These are phyloP conservation scores for Manis crassicaudata DNA, from an alignment of 2,797 vertebrate species.

Conservation along the genomic window DNA sequence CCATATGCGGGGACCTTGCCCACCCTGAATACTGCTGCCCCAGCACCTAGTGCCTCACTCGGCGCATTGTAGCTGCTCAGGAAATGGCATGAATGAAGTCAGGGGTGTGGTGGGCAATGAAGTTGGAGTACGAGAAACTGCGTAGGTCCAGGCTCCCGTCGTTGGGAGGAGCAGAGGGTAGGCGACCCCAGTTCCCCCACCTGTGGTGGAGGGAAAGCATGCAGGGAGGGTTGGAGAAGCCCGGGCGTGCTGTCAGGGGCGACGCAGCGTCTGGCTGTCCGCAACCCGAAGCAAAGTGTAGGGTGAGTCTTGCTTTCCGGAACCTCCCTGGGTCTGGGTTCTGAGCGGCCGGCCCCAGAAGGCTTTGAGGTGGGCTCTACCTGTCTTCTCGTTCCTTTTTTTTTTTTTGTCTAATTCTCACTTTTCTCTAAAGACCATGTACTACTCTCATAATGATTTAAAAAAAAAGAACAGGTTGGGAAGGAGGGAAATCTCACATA, in stretches of 20 bases:
- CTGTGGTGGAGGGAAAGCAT: background rate
- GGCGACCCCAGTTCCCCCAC: rapidly evolving
- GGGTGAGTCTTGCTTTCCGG: background rate
- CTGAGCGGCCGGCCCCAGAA: background rate
- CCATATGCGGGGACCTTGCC: too few species aligned
- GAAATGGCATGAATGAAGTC: background rate
- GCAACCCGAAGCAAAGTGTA: rapidly evolving
- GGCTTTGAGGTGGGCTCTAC: background rate
- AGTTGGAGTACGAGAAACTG: too few species aligned
- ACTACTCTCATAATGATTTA: background rate
- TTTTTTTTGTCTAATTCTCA: background rate
- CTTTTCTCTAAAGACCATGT: background rate
- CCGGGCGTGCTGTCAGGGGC: rapidly evolving
- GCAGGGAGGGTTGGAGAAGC: rapidly evolving
- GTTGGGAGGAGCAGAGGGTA: rapidly evolving
- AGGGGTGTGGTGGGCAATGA: rapidly evolving
- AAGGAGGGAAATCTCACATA: background rate
- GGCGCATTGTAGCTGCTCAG: rapidly evolving
- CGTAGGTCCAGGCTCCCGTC: background rate
- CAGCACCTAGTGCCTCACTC: rapidly evolving
- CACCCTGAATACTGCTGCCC: rapidly evolving
- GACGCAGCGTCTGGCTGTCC: rapidly evolving
- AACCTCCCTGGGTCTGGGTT: background rate
- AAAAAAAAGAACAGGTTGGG: too few species aligned
- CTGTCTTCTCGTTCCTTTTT: background rate